phyloP scores from a whole-genome alignment of 1,140 invertebrate genomes.

The Bombyx mandarina region DNA sequence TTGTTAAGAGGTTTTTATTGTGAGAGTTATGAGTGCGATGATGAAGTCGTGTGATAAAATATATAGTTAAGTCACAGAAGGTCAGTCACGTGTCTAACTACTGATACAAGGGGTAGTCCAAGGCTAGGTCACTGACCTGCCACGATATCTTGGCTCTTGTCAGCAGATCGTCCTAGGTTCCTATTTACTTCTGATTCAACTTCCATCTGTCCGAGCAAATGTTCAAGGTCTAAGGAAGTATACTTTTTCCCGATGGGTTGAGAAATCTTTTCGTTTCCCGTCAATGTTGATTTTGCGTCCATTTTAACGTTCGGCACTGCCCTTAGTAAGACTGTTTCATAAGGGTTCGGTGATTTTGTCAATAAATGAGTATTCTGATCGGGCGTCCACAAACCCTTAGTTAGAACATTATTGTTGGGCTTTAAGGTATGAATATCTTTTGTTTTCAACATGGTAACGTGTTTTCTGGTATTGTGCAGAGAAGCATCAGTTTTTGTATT shows the following conservation, averaged over 20 bases:
- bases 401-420: conserved; percentile 17
- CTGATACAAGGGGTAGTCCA: conserved; percentile 10
- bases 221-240: conserved; percentile 48
- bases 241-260: conserved; percentile 32
- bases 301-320: conserved; percentile 25
- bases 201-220: conserved; percentile 56
- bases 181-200: conserved; percentile 56
- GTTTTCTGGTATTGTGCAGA: conserved; percentile 10
- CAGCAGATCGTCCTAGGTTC: conserved; percentile 57
- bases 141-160: conserved; percentile 34
- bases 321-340: conserved; percentile 46
- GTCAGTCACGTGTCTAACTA: conserved; percentile 6
- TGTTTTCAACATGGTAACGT: conserved; percentile 30
- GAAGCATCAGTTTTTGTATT: background rate
- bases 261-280: conserved; percentile 16
- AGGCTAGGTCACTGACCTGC: conserved; percentile 60
- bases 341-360: conserved; percentile 44
- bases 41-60: background rate
- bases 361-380: conserved; percentile 28
- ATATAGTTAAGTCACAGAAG: background rate
- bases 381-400: conserved; percentile 19
- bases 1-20: background rate
- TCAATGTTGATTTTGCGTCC: conserved; percentile 17
- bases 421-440: conserved; percentile 27
- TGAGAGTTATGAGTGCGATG: conserved; percentile 4